These are phyloP conservation scores for Saturnia japonica DNA, from an alignment of 2,888 invertebrate genomes.

Conservation along the genomic window DNA sequence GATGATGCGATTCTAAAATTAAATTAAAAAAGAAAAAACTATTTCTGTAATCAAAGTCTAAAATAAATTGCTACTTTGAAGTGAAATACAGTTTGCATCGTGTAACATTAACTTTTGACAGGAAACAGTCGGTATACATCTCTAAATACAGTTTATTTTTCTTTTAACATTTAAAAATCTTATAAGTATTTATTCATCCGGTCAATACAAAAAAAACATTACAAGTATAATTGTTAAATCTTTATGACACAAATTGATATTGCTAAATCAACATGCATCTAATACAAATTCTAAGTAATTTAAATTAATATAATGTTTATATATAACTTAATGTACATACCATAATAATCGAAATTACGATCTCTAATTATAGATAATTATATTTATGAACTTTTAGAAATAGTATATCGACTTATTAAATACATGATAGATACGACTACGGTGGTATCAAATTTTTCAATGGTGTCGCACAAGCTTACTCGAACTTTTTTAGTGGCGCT, in stretches of 20 bases:
- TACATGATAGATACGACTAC: conserved; percentile 19
- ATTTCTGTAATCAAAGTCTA: conserved; percentile 15
- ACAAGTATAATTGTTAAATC: not conserved
- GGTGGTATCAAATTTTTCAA: conserved; percentile 18
- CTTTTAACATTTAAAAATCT: conserved; percentile 22
- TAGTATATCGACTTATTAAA: not conserved
- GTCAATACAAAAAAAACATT: not conserved
- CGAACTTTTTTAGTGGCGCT: conserved; percentile 88
- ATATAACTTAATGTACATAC: too few relatives aligned
- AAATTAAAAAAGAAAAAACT: conserved; percentile 14
- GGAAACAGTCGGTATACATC: conserved; percentile 24
- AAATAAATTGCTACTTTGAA: conserved; percentile 22
- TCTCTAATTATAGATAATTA: not conserved
- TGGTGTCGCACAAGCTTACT: conserved; percentile 80
- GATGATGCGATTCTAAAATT: conserved; percentile 11
- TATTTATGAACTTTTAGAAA: conserved; percentile 5
- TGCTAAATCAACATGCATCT: not conserved
- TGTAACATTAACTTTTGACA: conserved; percentile 33
- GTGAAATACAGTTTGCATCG: conserved; percentile 25
- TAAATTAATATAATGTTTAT: not conserved
- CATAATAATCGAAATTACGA: not conserved
- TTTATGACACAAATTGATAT: not conserved
- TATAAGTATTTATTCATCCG: conserved; percentile 20
- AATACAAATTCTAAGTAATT: not conserved
- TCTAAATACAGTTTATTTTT: conserved; percentile 26